Evolutionary conservation across 2,113 vertebrate genomes (phyloP).

Genomic region (Silurus glanis): DNA sequence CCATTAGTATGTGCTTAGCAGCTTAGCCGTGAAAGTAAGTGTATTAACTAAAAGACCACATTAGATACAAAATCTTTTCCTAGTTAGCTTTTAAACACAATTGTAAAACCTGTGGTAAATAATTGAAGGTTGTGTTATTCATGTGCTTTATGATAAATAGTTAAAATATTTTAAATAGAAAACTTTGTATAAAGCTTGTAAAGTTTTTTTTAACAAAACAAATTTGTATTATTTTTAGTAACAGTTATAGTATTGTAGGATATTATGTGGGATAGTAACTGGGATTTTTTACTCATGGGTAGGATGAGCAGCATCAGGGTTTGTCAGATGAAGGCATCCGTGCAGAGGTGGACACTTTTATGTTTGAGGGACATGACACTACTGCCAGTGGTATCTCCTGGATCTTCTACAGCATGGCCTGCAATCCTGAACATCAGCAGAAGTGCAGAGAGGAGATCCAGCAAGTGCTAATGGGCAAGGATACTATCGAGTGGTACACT

Average conservation of each 20-base stretch:
- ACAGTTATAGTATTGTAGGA: background rate
- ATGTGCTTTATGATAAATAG: no score
- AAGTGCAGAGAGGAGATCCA: conserved; percentile 80
- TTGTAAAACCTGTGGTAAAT: no score
- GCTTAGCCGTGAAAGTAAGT: background rate
- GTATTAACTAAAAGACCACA: no score
- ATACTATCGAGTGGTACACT: conserved; percentile 78
- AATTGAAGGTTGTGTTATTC: no score
- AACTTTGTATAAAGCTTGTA: no score
- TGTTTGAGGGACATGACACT: conserved; percentile 90
- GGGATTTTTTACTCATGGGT: background rate
- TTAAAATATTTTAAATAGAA: no score
- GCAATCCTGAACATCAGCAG: conserved; percentile 81
- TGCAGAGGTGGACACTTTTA: conserved; percentile 89
- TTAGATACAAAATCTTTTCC: no score
- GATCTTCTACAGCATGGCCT: conserved; percentile 80
- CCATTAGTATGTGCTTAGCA: background rate
- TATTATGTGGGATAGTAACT: background rate
- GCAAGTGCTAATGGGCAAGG: conserved; percentile 66
- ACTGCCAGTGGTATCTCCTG: conserved; percentile 85
- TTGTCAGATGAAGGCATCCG: conserved; percentile 81
- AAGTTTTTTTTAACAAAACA: no score
- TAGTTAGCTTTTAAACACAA: no score
- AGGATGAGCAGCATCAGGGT: conserved; percentile 62
- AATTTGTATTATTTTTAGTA: background rate